A percentile compares a stretch with the other conserved stretches of the same genome.
These are phyloP conservation scores for Drosophila rubida DNA, from an alignment of 2,888 invertebrate species.

Conservation along the genomic window DNA sequence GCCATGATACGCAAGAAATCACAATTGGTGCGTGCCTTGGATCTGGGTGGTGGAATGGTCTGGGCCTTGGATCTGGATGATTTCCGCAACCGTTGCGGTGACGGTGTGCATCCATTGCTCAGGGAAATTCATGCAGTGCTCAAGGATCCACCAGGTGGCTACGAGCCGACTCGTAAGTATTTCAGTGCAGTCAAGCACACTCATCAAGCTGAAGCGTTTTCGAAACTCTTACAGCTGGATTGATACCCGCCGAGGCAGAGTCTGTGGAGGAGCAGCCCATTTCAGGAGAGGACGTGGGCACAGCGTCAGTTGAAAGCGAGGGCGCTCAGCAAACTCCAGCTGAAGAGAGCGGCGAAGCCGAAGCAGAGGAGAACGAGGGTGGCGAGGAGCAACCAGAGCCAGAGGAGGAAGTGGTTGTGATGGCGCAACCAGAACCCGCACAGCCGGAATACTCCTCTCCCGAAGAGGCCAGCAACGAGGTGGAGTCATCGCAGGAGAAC, in stretches of 20 bases:
- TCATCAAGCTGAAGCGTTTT: background rate
- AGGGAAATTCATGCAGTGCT: conserved; percentile 91
- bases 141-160: conserved; percentile 85
- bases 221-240: conserved; percentile 55
- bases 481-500: conserved; percentile 53
- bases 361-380: conserved; percentile 27
- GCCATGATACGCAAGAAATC: conserved; percentile 92
- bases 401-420: conserved; percentile 27
- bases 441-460: conserved; percentile 11
- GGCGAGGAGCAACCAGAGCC: conserved; percentile 22
- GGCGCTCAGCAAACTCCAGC: conserved; percentile 33
- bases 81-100: conserved; percentile 91
- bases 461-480: conserved; percentile 36
- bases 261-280: conserved; percentile 67
- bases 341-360: conserved; percentile 33
- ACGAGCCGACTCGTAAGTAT: conserved; percentile 78
- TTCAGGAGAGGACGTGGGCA: conserved; percentile 65
- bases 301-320: conserved; percentile 71
- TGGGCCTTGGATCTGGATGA: conserved; percentile 96
- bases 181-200: background rate
- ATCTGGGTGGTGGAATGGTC: conserved; percentile 94
- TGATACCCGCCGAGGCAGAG: conserved; percentile 53
- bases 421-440: conserved; percentile 13
- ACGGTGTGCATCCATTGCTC: conserved; percentile 92
- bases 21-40: conserved; percentile 90